Conservation (phyloP, 2,888 invertebrate species). For the Crematogaster levior region DNA sequence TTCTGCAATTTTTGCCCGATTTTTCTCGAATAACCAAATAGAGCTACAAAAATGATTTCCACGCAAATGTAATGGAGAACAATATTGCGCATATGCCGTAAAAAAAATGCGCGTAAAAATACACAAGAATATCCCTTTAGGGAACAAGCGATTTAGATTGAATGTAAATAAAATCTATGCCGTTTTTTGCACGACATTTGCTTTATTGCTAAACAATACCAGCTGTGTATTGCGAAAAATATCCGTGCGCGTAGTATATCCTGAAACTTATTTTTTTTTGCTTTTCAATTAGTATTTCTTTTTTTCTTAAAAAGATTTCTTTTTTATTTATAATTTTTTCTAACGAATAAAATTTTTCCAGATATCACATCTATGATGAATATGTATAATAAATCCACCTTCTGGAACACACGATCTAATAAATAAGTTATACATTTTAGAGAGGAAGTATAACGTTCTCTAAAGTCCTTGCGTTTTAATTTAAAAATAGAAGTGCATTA, state of each 20-base stretch:
- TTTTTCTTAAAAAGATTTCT: neutral
- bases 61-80: slow-evolving; percentile 52
- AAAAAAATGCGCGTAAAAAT: slow-evolving; percentile 44
- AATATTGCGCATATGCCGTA: slow-evolving; percentile 31
- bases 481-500: neutral
- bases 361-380: neutral
- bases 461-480: neutral
- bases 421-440: neutral
- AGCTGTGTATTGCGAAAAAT: slow-evolving; percentile 6
- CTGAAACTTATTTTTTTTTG: slow-evolving; percentile 10
- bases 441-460: neutral
- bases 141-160: slow-evolving; percentile 50
- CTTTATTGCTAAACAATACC: slow-evolving; percentile 51
- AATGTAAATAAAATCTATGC: slow-evolving; percentile 50
- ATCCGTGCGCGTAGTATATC: neutral
- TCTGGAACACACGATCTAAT: too few relatives aligned
- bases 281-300: neutral
- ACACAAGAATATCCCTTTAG: slow-evolving; percentile 51
- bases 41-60: slow-evolving; percentile 52
- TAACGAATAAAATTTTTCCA: neutral
- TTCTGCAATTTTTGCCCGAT: slow-evolving; percentile 46
- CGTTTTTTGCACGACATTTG: slow-evolving; percentile 43
- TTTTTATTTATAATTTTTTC: neutral
- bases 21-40: slow-evolving; percentile 53
- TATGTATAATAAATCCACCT: neutral